A percentile compares a stretch with the other conserved stretches of the same genome.
Evolutionary conservation across 2,888 invertebrate species (phyloP).

Genomic region (Branchinecta sandiegonensis): DNA sequence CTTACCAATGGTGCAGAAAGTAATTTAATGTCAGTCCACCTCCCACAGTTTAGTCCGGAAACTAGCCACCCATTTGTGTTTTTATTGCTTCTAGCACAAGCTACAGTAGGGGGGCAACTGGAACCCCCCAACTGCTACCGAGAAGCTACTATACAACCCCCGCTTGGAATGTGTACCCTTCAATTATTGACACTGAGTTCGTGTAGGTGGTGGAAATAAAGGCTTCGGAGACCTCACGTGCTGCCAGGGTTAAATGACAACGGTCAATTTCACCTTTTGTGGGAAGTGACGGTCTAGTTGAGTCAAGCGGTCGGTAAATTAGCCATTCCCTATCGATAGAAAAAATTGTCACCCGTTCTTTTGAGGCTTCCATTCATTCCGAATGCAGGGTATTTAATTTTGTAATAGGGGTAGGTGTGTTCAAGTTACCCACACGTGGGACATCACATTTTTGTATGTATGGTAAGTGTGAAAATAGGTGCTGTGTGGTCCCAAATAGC

Average conservation of each 20-base stretch:
- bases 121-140: constrained; percentile 11
- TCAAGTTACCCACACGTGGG: no score
- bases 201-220: neutral
- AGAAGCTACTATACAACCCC: constrained; percentile 4
- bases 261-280: no score
- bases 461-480: no score
- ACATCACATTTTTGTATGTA: no score
- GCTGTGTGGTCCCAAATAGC: no score
- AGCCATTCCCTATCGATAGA: no score
- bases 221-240: constrained; percentile 5
- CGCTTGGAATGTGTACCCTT: constrained; percentile 2
- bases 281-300: no score
- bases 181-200: constrained; percentile 3
- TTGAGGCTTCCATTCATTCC: no score
- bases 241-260: neutral
- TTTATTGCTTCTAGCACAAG: constrained; percentile 12
- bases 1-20: constrained; percentile 9
- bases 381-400: no score
- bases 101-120: neutral
- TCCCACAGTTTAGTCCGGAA: constrained; percentile 14
- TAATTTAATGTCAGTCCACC: constrained; percentile 14
- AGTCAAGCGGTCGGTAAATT: no score
- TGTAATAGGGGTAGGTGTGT: no score
- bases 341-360: no score
- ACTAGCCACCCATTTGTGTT: constrained; percentile 7